phyloP scores from a whole-genome alignment of 2,113 vertebrate genomes.

The Hepsetus odoe region DNA sequence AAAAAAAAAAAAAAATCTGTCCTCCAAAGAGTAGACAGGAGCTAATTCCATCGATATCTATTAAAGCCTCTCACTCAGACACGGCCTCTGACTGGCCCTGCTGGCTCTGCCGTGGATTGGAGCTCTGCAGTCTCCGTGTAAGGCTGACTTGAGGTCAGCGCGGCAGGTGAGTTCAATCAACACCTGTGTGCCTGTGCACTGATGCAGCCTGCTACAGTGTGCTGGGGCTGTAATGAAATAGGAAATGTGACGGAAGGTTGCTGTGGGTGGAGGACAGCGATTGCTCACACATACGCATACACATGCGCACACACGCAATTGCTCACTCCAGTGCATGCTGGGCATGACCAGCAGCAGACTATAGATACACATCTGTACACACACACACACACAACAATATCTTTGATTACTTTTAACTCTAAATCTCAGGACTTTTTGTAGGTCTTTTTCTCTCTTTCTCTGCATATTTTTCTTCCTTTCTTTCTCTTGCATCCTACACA shows the following conservation, averaged over 20 bases:
- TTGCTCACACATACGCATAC: not conserved
- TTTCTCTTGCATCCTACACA: not conserved
- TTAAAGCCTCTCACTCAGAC: constrained; percentile 1
- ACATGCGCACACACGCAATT: not conserved
- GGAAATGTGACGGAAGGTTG: constrained; percentile 5
- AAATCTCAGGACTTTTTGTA: too few species aligned
- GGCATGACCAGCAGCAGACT: too few species aligned
- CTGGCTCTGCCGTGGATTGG: not conserved
- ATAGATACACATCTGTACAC: too few species aligned
- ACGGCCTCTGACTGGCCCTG: not conserved
- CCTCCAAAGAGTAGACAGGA: constrained; percentile 1
- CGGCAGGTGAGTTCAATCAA: constrained; percentile 30
- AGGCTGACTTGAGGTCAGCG: not conserved
- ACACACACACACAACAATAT: too few species aligned
- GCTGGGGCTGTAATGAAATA: constrained; percentile 25
- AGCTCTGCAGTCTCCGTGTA: not conserved
- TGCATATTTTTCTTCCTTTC: not conserved
- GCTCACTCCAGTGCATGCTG: too few species aligned
- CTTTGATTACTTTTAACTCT: too few species aligned
- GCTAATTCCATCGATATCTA: not conserved
- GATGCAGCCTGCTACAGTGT: constrained; percentile 2
- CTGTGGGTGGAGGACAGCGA: not conserved
- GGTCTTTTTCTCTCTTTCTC: too few species aligned
- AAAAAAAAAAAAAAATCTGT: too few species aligned
- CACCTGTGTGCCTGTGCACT: constrained; percentile 1